Base-by-base conservation (phyloP, 2,888 invertebrate genomes). In the Netelia fuscicornis region DNA sequence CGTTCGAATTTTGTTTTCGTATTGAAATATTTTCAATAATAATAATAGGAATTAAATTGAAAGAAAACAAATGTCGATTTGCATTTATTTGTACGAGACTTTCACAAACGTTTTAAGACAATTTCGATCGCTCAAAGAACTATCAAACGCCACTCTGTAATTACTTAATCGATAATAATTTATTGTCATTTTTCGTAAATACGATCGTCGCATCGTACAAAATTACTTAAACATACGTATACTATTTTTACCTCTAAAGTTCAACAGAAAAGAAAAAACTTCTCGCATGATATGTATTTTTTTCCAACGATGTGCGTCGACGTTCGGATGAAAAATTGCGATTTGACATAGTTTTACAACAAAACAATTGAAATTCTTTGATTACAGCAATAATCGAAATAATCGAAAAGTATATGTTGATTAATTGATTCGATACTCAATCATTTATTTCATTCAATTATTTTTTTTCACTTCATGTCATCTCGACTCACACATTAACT, bases 101-200 rank as follows among this genome's bases (percentile, higher is more conserved):
- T 30, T 30, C 30, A 30, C 30, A 30, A 30, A 5, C 30, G 30
- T 30, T 30, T 30, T 30, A 30, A 5, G 30, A 30, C 30, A 30
- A 30, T 30, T 30, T 5, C 30, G 30, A 30, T 30, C 30, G 5
- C 30, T 30, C 30, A 30, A 30, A 30, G 5, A 30, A 30, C 2
- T 30, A 30, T 30, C 5, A 48, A 48, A 48, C 2, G 2, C 2
- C 48, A 17, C 17, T 17, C 56, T 17, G 8, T n/a, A 17, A n/a
- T 13, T 20, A 30, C 30, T 30, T n/a, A 56, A 52, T 77, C 17
- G 52, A 70, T 70, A 77, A 78, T 74, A 75, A 70, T 81, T 81
- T 72, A 81, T 84, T 78, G 81, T 81, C 72, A 81, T 78, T 84
- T 13, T 56, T 84, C 65, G 58, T 76, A 30, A 79, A 56, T 54